phyloP scores from a whole-genome alignment of 2,888 invertebrate species.

The Panopea generosa region DNA sequence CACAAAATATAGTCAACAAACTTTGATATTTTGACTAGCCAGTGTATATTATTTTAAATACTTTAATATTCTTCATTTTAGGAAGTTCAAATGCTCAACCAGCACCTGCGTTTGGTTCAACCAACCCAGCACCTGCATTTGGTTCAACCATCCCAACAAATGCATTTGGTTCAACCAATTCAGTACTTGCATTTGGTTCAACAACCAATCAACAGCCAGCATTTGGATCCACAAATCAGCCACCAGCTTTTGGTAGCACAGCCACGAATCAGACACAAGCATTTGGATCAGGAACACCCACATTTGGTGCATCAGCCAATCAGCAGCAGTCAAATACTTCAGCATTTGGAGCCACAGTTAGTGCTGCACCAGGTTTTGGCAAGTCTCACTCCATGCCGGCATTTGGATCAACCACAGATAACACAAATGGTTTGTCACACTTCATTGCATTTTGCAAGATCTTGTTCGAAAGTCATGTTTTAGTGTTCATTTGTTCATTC shows the following conservation, averaged over 20 bases:
- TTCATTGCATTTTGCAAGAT: background rate
- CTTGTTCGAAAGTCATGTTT: too few relatives aligned
- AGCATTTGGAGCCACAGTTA: constrained; percentile 37
- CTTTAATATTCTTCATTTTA: too few relatives aligned
- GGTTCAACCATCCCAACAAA: background rate
- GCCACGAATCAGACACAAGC: background rate
- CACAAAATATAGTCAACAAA: too few relatives aligned
- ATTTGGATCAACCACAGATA: constrained; percentile 42
- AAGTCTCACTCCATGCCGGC: constrained; percentile 54
- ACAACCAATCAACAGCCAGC: background rate
- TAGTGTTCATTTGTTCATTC: too few relatives aligned
- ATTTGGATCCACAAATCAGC: background rate
- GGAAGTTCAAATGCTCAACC: background rate
- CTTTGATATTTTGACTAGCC: too few relatives aligned
- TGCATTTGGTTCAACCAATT: background rate
- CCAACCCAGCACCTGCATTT: constrained; percentile 1
- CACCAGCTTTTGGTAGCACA: background rate
- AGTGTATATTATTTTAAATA: too few relatives aligned
- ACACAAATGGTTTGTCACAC: constrained; percentile 4
- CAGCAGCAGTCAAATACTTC: constrained; percentile 21
- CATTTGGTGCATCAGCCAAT: constrained; percentile 18
- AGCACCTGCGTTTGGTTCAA: background rate
- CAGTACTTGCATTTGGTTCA: background rate
- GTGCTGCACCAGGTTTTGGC: constrained; percentile 39
- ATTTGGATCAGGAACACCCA: constrained; percentile 13